Evolutionary conservation across 2,113 vertebrate genomes (phyloP).

Genomic region (Craseonycteris thonglongyai): DNA sequence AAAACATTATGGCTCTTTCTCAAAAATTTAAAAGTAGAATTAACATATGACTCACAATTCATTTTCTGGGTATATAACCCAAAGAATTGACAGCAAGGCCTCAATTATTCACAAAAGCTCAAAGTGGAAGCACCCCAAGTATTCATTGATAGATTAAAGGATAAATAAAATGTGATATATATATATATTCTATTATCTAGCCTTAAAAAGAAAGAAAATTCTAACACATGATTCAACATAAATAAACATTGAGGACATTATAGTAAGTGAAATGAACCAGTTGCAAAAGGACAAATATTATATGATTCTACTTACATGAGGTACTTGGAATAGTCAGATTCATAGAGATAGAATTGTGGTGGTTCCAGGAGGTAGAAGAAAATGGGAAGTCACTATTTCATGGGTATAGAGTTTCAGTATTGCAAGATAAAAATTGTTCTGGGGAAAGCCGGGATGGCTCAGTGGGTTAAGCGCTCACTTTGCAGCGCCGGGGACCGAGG

Average conservation of each 20-base stretch:
- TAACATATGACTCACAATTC: neutral
- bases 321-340: neutral
- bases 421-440: neutral
- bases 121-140: neutral
- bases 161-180: neutral
- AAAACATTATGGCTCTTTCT: neutral
- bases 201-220: neutral
- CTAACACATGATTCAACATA: neutral
- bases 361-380: neutral
- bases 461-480: no score
- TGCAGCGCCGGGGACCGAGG: no score
- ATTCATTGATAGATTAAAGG: neutral
- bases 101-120: neutral
- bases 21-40: neutral
- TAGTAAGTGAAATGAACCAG: neutral
- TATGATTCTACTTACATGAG: neutral
- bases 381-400: neutral
- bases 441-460: no score
- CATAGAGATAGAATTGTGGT: neutral
- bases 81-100: neutral
- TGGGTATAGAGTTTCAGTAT: neutral
- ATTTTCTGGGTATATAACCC: neutral
- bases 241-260: neutral
- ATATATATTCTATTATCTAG: neutral
- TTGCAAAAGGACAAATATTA: neutral